Conservation (phyloP, 2,113 vertebrate genomes). For the Urocitellus parryii region DNA sequence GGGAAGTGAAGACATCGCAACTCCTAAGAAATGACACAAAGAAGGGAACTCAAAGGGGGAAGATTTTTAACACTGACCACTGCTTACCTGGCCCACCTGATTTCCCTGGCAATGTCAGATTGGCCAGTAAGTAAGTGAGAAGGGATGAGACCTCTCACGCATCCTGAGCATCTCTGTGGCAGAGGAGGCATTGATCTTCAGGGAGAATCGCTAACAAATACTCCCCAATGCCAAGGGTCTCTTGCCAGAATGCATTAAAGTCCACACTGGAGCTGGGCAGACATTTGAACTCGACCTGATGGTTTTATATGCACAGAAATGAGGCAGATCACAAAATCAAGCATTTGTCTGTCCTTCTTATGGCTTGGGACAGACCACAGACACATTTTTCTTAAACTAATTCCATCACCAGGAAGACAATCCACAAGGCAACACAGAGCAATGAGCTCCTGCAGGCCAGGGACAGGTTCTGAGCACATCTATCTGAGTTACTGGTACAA, state of each 20-base stretch:
- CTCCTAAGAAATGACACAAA: background rate
- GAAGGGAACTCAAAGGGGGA: background rate
- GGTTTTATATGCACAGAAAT: background rate
- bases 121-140: background rate
- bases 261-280: background rate
- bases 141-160: background rate
- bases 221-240: background rate
- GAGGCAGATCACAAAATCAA: constrained; percentile 14
- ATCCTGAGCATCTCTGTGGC: background rate
- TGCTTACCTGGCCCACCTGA: background rate
- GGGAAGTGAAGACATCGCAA: background rate
- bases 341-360: background rate
- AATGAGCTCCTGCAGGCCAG: background rate
- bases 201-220: background rate
- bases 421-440: background rate
- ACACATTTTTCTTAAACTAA: background rate
- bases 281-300: background rate
- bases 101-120: background rate
- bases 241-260: background rate
- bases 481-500: background rate
- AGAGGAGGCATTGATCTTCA: background rate
- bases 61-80: background rate
- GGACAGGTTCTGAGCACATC: background rate
- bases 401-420: constrained; percentile 1
- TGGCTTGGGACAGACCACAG: background rate